phyloP scores from a whole-genome alignment of 2,113 vertebrate species.

The Theropithecus gelada region DNA sequence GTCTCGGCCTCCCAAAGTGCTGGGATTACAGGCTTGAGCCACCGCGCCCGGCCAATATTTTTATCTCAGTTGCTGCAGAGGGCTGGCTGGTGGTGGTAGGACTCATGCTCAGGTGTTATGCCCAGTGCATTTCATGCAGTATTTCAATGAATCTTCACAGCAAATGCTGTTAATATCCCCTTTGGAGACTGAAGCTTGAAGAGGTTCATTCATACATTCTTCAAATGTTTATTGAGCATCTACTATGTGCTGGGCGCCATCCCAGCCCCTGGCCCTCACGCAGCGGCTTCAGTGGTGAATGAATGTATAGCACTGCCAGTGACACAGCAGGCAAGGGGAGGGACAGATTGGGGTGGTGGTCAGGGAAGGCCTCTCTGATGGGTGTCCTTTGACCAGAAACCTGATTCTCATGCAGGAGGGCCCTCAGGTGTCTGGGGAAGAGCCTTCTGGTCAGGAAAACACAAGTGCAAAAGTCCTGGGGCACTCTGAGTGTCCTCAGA shows the following conservation, averaged over 20 bases:
- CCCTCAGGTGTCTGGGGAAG: background rate
- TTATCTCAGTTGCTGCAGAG: background rate
- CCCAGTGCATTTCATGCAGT: background rate
- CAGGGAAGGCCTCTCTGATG: background rate
- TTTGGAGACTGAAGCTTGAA: background rate
- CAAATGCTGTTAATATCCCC: background rate
- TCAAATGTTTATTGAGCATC: background rate
- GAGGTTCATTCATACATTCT: background rate
- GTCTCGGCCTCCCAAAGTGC: too few relatives aligned
- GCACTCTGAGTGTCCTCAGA: background rate
- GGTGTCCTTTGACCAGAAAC: background rate
- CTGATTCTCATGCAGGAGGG: background rate
- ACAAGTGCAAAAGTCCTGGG: background rate
- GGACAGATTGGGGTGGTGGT: background rate
- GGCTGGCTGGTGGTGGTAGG: background rate
- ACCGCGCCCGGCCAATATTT: background rate
- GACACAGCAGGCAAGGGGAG: background rate
- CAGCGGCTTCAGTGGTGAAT: background rate
- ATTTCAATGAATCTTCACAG: background rate
- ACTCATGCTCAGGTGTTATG: background rate
- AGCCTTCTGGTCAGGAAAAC: background rate
- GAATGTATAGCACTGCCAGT: fast-evolving
- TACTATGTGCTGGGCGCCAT: background rate
- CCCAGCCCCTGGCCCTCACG: background rate
- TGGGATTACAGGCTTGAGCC: too few relatives aligned